Evolutionary conservation across 2,888 invertebrate species (phyloP).

Genomic region (Parascotia fuliginaria): DNA sequence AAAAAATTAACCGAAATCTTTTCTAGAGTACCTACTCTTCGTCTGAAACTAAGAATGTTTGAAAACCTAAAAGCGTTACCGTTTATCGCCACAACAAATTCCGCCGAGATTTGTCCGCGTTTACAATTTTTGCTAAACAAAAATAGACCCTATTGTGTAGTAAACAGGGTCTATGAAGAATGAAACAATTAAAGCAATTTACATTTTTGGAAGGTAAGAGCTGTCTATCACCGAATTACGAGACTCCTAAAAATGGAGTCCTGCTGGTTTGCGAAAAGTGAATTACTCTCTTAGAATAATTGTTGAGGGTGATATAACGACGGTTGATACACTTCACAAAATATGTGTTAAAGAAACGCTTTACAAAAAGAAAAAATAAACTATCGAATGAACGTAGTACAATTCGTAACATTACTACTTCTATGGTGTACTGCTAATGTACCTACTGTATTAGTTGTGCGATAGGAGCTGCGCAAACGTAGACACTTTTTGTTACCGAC

Average conservation of each 20-base stretch:
- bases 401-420: too few species aligned
- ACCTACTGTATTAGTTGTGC: too few species aligned
- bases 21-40: too few species aligned
- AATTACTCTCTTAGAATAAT: slow-evolving; percentile 40
- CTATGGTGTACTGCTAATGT: too few species aligned
- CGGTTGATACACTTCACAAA: not conserved
- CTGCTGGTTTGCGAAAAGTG: slow-evolving; percentile 37
- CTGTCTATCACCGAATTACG: slow-evolving; percentile 32
- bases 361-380: too few species aligned
- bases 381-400: too few species aligned
- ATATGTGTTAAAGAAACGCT: too few species aligned
- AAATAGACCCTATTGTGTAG: slow-evolving; percentile 21
- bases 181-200: slow-evolving; percentile 32
- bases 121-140: slow-evolving; percentile 6
- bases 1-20: too few species aligned
- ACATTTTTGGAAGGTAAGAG: slow-evolving; percentile 41
- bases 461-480: too few species aligned
- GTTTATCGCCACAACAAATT: slow-evolving; percentile 42
- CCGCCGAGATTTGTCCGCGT: slow-evolving; percentile 7
- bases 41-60: slow-evolving; percentile 24
- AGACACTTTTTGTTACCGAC: too few species aligned
- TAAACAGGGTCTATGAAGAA: slow-evolving; percentile 3
- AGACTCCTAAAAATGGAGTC: slow-evolving; percentile 34
- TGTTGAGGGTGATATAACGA: slow-evolving; percentile 7
- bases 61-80: slow-evolving; percentile 32